Evolutionary conservation across 35 echinoderm and acorn worm genomes (phyloP).

Genomic region (Anneissia japonica): DNA sequence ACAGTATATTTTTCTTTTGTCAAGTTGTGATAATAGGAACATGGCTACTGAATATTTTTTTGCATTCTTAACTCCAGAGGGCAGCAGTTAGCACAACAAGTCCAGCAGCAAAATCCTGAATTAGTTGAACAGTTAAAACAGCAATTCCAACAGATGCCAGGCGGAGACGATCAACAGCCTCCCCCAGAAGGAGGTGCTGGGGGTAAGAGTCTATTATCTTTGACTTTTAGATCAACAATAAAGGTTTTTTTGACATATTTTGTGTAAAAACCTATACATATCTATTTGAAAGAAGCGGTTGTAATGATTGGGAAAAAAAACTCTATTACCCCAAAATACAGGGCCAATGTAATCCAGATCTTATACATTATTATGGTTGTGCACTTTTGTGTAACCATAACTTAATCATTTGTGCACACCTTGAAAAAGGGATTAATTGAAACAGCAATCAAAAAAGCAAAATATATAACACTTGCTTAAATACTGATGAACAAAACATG

Average conservation of each 20-base stretch:
- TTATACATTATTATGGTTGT: background rate
- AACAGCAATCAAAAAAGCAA: too few species aligned
- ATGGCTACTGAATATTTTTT: background rate
- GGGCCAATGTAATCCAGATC: background rate
- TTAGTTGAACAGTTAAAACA: conserved; percentile 47
- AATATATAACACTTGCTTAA: too few species aligned
- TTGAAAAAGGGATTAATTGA: too few species aligned
- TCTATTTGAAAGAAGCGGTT: background rate
- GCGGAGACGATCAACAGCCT: conserved; percentile 18
- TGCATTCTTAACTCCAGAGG: conserved; percentile 9
- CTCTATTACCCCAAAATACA: background rate
- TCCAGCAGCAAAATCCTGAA: conserved; percentile 50
- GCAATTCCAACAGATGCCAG: background rate
- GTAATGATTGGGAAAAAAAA: background rate
- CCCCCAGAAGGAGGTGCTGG: conserved; percentile 1
- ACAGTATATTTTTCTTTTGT: background rate
- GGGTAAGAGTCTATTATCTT: background rate
- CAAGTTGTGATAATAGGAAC: background rate
- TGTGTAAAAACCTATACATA: background rate
- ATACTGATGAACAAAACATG: too few species aligned
- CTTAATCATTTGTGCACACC: too few species aligned
- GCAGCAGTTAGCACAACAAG: conserved; percentile 45
- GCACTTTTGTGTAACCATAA: too few species aligned
- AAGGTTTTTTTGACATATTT: background rate
- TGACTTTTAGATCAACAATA: too few species aligned